Evolutionary conservation across 2,113 vertebrate species (phyloP).

Genomic region (Aepyceros melampus): DNA sequence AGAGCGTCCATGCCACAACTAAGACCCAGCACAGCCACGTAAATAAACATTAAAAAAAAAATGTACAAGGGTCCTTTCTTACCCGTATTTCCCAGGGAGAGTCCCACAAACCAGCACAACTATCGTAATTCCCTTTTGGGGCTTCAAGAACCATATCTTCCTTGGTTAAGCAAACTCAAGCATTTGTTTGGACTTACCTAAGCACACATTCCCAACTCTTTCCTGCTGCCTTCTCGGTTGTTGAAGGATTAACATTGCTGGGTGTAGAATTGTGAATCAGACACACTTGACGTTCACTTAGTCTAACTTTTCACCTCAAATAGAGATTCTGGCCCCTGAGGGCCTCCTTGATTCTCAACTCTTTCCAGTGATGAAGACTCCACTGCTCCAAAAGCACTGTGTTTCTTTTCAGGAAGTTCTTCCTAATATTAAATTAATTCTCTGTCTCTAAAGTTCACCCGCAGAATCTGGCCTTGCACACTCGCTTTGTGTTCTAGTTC

Average conservation of each 20-base stretch:
- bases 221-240: background rate
- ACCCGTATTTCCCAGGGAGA: background rate
- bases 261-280: background rate
- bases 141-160: background rate
- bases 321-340: background rate
- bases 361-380: background rate
- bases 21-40: background rate
- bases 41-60: accelerated
- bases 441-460: background rate
- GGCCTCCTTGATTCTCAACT: background rate
- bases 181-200: background rate
- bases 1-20: background rate
- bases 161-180: background rate
- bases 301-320: background rate
- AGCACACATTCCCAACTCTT: background rate
- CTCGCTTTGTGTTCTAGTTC: background rate
- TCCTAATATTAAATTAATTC: background rate
- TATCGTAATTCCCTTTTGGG: background rate
- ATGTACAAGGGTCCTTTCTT: background rate
- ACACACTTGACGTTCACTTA: background rate
- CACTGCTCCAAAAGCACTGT: background rate
- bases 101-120: background rate
- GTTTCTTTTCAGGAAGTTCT: background rate
- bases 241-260: background rate
- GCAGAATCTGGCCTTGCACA: background rate